Base-by-base conservation (phyloP, 2,797 vertebrate genomes). In the Strix occidentalis region DNA sequence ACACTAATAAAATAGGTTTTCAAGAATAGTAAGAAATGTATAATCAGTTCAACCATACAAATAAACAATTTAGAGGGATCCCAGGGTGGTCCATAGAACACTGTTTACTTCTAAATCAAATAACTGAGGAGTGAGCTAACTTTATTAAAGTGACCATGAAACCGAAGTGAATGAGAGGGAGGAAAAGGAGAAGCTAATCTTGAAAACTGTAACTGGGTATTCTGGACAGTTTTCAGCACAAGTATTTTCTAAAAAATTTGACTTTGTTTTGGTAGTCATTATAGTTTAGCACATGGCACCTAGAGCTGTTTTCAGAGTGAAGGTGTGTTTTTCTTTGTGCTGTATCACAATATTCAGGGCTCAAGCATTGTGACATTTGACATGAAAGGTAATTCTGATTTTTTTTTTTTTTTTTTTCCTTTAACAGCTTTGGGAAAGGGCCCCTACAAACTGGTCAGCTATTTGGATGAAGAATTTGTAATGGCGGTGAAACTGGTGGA, bases 381-480 rank as follows among this genome's bases (percentile, higher is more conserved):
- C 19, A 26, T 84, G 57, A 93, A 92, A 92, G 37, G 33, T 86
- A 95, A 94, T 72, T 90, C 48, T 15, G 41, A 7, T 69, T 76
- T 69, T 96, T 50, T 97, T 61, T 95, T 97, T 61, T 95, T 45
- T 11, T 87, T 53, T 33, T 66, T 15, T 15, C 43, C 43, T 45
- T 97, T 79, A 89, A 70, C 97, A 99, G 99, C 98, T 92, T 96
- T 99, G 97, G 99, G 99, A 77, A 99, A 99, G 96, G 99, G 99
- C 13, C 99, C 99, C 1, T 99, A 98, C 96, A 98, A 98, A 92
- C 95, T 99, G 96, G 90, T 98, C 92, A 98, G 98, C 76, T 98
- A 98, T 96, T 97, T 94, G 89, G 98, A 99, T 17, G 97, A 94
- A 15, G 94, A 96, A 7, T 83, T 96, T 28, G 64, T 98, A 41